phyloP scores from a whole-genome alignment of 1,140 invertebrate species.

The Bombus superbus region DNA sequence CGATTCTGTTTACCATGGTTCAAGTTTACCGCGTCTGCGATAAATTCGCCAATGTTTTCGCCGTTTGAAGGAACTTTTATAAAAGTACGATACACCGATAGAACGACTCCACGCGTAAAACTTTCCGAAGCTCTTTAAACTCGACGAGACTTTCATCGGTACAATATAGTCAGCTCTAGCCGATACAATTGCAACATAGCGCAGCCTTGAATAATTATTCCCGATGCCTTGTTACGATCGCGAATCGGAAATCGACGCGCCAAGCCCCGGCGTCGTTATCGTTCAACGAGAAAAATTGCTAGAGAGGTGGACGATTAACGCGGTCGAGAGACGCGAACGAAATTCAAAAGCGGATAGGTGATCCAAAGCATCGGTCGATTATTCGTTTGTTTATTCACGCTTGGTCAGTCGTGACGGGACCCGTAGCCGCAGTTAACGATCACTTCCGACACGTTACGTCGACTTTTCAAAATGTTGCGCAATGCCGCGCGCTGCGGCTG shows the following conservation, averaged over 20 bases:
- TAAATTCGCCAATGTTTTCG: no score
- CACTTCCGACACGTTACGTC: slow-evolving; percentile 55
- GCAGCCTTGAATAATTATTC: slow-evolving; percentile 65
- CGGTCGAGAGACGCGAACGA: neutral
- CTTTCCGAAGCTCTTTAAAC: slow-evolving; percentile 49
- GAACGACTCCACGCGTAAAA: neutral
- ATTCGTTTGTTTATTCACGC: slow-evolving; percentile 59
- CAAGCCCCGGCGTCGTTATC: neutral
- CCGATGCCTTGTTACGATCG: slow-evolving; percentile 38
- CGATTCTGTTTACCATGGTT: no score
- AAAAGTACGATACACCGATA: no score
- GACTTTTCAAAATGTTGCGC: slow-evolving; percentile 56
- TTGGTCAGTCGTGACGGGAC: slow-evolving; percentile 54
- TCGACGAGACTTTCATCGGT: slow-evolving; percentile 62
- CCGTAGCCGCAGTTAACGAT: slow-evolving; percentile 44
- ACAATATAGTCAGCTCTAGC: slow-evolving; percentile 6
- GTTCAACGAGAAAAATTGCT: neutral
- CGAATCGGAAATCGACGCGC: slow-evolving; percentile 33
- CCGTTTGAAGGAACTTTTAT: no score
- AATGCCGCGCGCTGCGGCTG: slow-evolving; percentile 34
- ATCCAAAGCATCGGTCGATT: slow-evolving; percentile 30
- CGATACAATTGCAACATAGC: slow-evolving; percentile 47
- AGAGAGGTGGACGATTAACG: neutral
- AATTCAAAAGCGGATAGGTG: slow-evolving; percentile 8
- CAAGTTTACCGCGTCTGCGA: no score